Base-by-base conservation (phyloP, 1,140 invertebrate species). In the Trialeurodes vaporariorum region DNA sequence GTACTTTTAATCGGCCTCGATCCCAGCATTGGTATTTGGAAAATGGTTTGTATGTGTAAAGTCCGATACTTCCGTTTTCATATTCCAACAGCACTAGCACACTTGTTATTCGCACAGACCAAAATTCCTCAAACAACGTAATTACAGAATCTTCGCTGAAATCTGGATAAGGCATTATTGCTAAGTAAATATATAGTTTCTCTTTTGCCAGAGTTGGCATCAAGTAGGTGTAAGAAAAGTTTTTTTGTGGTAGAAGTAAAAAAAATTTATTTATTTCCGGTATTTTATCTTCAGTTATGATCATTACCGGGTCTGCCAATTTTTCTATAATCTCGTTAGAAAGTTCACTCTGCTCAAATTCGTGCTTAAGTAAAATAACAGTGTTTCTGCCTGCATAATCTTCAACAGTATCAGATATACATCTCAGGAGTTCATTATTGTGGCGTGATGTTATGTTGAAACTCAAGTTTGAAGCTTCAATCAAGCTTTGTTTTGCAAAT, bases 21-120 rank as follows among this genome's bases (percentile, higher is more conserved):
- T 21, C 23, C 40, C 27, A 27, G 5, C 26, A 64, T 22, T 34
- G 63, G 63, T 5, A 34, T 34, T 27, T 34, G 12, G 25, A 64
- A 23, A 26, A 64, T 64, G 27, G 21, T 34, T 34, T 34, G n/a
- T 64, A 34, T 11, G 63, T 64, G n/a, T 64, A 64, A 1, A 34
- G 27, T 9, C 27, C 27, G 40, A 64, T 34, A 21, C 26, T 64
- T 21, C 34, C 23, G 22, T 34, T 64, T 34, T 64, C 11, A 11
- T 21, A 11, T n/a, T 34, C 25, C 27, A 26, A 34, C 23, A 64
- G 40, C 11, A 27, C 63, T 2, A 64, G 27, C 27, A 64, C 63
- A 64, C 40, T 64, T 25, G 34, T 27, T n/a, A 34, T 21, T 64
- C 40, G 25, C 21, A 21, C 27, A 64, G 27, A 27, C 63, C 63